These are phyloP conservation scores for Lepilemur ruficaudatus DNA, from an alignment of 2,797 vertebrate genomes.

Conservation along the genomic window DNA sequence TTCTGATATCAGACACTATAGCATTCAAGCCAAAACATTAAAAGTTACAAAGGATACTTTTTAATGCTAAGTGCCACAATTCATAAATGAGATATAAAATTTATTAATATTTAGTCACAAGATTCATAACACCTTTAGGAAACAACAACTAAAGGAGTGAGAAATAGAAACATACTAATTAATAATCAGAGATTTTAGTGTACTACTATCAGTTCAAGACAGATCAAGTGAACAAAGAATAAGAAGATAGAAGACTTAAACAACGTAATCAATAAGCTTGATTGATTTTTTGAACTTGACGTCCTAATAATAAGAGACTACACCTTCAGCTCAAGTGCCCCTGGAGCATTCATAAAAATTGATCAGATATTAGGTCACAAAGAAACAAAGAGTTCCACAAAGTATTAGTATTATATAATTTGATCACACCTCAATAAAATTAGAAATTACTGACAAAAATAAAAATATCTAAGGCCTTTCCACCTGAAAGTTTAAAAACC, in stretches of 20 bases:
- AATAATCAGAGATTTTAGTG: background rate
- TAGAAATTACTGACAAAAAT: background rate
- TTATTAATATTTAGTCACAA: background rate
- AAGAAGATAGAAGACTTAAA: background rate
- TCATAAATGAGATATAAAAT: background rate
- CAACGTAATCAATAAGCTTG: background rate
- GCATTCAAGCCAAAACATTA: background rate
- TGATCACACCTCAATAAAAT: background rate
- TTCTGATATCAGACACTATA: background rate
- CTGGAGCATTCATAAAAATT: slow-evolving; percentile 3
- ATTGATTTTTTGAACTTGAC: background rate
- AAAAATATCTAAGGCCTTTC: background rate
- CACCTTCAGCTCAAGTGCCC: background rate
- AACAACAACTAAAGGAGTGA: background rate
- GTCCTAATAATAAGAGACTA: background rate
- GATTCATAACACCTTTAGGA: background rate
- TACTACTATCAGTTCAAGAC: background rate
- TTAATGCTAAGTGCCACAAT: background rate
- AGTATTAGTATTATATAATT: background rate
- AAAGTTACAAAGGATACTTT: background rate
- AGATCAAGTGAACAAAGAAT: background rate
- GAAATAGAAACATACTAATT: background rate
- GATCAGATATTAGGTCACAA: background rate
- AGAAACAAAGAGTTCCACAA: background rate
- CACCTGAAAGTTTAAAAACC: background rate